These are phyloP conservation scores for Drosophila lowei DNA, from an alignment of 1,140 invertebrate genomes.

Conservation along the genomic window DNA sequence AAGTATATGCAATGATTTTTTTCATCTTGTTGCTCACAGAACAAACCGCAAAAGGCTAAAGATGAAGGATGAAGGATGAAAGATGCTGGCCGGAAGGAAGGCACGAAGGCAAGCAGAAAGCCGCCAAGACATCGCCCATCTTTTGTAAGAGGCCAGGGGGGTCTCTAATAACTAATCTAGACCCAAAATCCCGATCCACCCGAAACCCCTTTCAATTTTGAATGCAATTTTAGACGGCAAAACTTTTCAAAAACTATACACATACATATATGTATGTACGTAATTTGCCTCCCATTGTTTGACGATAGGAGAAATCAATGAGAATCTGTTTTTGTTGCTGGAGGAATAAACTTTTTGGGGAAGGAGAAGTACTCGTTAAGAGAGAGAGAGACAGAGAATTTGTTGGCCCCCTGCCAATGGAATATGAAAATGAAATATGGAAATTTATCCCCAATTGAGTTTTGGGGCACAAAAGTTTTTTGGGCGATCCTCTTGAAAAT, in stretches of 20 bases:
- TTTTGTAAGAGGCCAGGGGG: conserved; percentile 1
- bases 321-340: conserved; percentile 12
- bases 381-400: conserved; percentile 14
- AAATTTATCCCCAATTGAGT: conserved; percentile 1
- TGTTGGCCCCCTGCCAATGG: conserved; percentile 38
- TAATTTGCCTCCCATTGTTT: conserved; percentile 51
- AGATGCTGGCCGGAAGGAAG: conserved; percentile 1
- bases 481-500: background rate
- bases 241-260: conserved; percentile 45
- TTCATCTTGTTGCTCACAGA: conserved; percentile 1
- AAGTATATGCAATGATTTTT: conserved; percentile 64
- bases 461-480: conserved; percentile 6
- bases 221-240: conserved; percentile 28
- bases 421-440: conserved; percentile 21
- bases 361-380: background rate
- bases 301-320: conserved; percentile 56
- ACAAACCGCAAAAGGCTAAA: conserved; percentile 17
- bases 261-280: conserved; percentile 24
- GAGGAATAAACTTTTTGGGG: too few species aligned
- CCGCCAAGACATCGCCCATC: conserved; percentile 18
- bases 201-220: background rate
- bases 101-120: conserved; percentile 1
- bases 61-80: background rate
- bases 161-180: conserved; percentile 73
- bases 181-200: conserved; percentile 19